Evolutionary conservation across 2,113 vertebrate species (phyloP).

Genomic region (Anolis carolinensis): DNA sequence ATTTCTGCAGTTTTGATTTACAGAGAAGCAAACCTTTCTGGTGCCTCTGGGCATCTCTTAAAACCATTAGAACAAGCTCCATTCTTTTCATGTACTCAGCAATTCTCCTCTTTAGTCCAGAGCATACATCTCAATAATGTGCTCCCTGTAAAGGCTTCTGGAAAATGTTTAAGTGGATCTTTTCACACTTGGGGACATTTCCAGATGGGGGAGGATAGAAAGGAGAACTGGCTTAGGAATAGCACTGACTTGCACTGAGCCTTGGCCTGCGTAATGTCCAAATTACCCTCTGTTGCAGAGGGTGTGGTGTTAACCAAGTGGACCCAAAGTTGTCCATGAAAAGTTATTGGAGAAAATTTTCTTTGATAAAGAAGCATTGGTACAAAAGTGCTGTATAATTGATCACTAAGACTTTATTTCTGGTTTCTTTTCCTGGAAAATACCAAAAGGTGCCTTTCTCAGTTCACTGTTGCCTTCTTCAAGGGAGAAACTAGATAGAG

Average conservation of each 20-base stretch:
- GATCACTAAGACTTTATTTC: constrained; percentile 73
- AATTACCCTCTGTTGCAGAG: constrained; percentile 68
- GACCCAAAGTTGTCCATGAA: constrained; percentile 68
- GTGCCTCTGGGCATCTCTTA: constrained; percentile 76
- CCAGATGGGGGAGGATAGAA: constrained; percentile 58
- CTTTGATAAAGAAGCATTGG: constrained; percentile 70
- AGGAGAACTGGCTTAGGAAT: constrained; percentile 54
- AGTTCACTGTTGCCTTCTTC: constrained; percentile 36
- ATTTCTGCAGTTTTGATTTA: constrained; percentile 77
- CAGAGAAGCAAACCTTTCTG: constrained; percentile 72
- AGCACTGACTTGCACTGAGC: constrained; percentile 63
- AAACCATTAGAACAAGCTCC: constrained; percentile 63
- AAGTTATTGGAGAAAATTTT: constrained; percentile 73
- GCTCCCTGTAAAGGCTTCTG: constrained; percentile 64
- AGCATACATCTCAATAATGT: constrained; percentile 72
- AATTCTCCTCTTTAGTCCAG: constrained; percentile 61
- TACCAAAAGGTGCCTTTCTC: constrained; percentile 40
- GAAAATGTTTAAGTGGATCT: constrained; percentile 66
- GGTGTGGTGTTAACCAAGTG: constrained; percentile 61
- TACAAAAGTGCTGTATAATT: constrained; percentile 79
- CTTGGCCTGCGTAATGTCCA: constrained; percentile 61
- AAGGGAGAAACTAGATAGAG: constrained; percentile 55
- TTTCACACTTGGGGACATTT: constrained; percentile 63
- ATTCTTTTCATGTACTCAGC: constrained; percentile 69
- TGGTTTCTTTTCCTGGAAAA: constrained; percentile 64